Conservation (phyloP, 2,113 vertebrate genomes). For the Oophaga pumilio region DNA sequence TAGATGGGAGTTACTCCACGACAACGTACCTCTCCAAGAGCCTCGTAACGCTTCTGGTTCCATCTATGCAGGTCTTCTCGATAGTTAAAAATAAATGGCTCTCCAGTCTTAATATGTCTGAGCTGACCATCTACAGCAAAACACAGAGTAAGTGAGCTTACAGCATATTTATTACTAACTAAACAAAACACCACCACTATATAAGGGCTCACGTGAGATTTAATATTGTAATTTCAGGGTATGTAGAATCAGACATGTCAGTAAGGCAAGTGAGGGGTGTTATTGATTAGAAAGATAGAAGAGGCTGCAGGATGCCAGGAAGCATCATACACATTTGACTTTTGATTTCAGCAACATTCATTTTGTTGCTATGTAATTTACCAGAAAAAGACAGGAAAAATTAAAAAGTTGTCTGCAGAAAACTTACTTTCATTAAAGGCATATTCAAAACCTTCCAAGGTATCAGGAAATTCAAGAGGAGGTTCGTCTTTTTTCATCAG, state of each 20-base stretch:
- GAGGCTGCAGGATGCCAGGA: not conserved
- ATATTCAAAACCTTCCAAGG: constrained; percentile 95
- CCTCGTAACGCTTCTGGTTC: constrained; percentile 98
- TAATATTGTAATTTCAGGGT: too few species aligned
- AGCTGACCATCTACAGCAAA: constrained; percentile 83
- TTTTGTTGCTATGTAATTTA: not conserved
- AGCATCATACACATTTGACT: not conserved
- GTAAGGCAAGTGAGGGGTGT: not conserved
- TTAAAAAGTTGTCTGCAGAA: not conserved
- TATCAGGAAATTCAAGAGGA: constrained; percentile 92
- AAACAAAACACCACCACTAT: too few species aligned
- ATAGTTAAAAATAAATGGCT: constrained; percentile 94
- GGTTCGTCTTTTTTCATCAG: constrained; percentile 99
- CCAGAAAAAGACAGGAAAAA: not conserved
- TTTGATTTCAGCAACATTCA: not conserved
- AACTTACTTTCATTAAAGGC: constrained; percentile 95
- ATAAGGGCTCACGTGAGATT: too few species aligned
- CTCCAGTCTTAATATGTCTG: constrained; percentile 88
- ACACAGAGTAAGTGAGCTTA: constrained; percentile 48
- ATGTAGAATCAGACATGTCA: not conserved
- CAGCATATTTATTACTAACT: not conserved
- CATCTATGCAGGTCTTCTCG: constrained; percentile 95
- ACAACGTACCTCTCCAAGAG: constrained; percentile 90
- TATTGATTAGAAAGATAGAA: not conserved
- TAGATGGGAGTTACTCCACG: not conserved